phyloP scores from a whole-genome alignment of 2,888 invertebrate genomes.

The Antitype chi region DNA sequence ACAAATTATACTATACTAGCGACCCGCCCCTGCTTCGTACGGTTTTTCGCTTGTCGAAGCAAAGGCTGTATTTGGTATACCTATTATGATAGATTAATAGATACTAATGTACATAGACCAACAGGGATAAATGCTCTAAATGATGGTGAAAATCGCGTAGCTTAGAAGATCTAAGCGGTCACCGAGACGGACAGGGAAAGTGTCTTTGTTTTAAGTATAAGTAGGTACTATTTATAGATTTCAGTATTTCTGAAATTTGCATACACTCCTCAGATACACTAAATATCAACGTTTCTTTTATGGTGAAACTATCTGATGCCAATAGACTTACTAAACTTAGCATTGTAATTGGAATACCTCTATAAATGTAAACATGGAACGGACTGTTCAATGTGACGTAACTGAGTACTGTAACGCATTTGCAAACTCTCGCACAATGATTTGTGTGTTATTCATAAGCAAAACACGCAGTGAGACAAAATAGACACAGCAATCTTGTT shows the following conservation, averaged over 20 bases:
- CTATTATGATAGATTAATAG: not conserved
- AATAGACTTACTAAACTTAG: not conserved
- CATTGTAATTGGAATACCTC: not conserved
- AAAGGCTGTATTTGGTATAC: too few relatives aligned
- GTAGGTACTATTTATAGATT: not conserved
- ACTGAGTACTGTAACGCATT: not conserved
- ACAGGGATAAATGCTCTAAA: not conserved
- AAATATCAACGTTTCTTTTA: not conserved
- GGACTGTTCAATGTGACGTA: not conserved
- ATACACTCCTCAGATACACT: not conserved
- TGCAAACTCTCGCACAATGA: not conserved
- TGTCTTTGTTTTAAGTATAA: not conserved
- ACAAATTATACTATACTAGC: slow-evolving; percentile 6
- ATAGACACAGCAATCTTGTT: not conserved
- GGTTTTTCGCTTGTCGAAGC: not conserved
- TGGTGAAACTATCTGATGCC: too few relatives aligned
- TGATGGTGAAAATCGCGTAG: not conserved
- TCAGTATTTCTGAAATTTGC: not conserved
- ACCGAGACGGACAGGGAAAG: not conserved
- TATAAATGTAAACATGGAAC: not conserved
- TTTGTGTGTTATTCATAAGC: not conserved
- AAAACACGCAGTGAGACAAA: not conserved
- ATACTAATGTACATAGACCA: not conserved
- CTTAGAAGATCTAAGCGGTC: not conserved
- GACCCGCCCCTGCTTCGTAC: not conserved